A percentile compares a stretch with the other conserved stretches of the same genome.
Conservation (phyloP, 2,888 invertebrate genomes). For the Onthophagus sagittarius region DNA sequence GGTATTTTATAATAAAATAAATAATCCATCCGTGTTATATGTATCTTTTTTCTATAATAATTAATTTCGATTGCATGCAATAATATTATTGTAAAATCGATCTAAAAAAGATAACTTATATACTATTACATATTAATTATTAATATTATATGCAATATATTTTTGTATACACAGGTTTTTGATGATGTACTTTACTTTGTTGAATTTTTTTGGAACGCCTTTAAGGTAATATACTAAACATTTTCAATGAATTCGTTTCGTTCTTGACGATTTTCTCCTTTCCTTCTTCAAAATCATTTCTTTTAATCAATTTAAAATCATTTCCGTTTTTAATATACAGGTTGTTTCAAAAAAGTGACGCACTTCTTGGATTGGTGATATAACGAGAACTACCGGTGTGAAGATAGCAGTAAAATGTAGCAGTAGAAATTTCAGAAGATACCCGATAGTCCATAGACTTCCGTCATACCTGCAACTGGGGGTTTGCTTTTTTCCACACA, state of each 20-base stretch:
- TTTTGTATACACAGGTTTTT: constrained; percentile 12
- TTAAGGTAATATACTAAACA: constrained; percentile 11
- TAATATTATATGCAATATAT: constrained; percentile 10
- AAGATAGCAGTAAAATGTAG: too few species aligned
- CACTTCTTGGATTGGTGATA: too few species aligned
- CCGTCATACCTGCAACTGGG: too few species aligned
- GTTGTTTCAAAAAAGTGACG: too few species aligned
- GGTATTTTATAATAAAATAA: too few species aligned
- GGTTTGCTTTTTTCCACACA: too few species aligned
- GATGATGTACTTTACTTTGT: constrained; percentile 12
- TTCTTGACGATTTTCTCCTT: background rate
- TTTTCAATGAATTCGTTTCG: background rate
- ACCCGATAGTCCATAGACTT: too few species aligned
- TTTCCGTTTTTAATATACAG: too few species aligned
- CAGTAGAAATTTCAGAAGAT: too few species aligned
- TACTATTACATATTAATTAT: constrained; percentile 4
- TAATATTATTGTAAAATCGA: background rate
- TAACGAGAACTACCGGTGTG: too few species aligned
- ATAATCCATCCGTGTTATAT: background rate
- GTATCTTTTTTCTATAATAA: background rate
- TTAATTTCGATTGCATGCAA: constrained; percentile 9
- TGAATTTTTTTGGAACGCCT: constrained; percentile 10
- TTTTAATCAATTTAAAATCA: too few species aligned
- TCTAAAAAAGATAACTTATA: background rate
- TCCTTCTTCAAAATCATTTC: too few species aligned